A percentile compares a stretch with the other conserved stretches of the same genome.
These are phyloP conservation scores for Octopus bimaculoides DNA, from an alignment of 1,140 invertebrate species.

Conservation along the genomic window DNA sequence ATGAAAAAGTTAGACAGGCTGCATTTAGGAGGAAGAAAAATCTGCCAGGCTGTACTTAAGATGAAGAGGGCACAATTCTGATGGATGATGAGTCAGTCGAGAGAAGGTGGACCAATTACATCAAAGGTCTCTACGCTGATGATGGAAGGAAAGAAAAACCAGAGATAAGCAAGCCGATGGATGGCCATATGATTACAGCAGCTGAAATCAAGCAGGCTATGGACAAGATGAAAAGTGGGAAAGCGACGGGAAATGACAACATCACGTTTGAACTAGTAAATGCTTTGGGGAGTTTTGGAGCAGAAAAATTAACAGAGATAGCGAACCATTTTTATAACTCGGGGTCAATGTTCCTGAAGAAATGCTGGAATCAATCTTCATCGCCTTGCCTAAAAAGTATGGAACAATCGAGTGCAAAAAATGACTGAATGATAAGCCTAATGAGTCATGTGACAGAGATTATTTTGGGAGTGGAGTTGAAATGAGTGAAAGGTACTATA, in stretches of 20 bases:
- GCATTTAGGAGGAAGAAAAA: background rate
- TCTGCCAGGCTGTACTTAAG: background rate
- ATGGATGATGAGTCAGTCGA: background rate
- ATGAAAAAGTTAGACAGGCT: background rate
- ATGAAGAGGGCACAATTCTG: background rate
- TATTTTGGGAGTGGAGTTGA: background rate
- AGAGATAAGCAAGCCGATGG: background rate
- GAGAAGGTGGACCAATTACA: background rate
- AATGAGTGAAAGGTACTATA: background rate
- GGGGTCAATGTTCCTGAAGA: too few relatives aligned
- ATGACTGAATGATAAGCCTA: background rate
- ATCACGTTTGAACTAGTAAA: background rate
- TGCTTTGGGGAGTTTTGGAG: background rate
- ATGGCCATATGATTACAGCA: background rate
- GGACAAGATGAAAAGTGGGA: background rate
- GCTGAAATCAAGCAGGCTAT: background rate
- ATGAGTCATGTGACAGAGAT: background rate
- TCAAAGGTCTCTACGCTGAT: background rate
- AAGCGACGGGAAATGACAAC: background rate
- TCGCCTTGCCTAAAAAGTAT: background rate
- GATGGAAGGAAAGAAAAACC: background rate
- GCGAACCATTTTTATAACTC: too few relatives aligned
- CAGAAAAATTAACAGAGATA: too few relatives aligned
- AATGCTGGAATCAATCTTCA: background rate
- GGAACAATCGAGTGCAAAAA: background rate